Conservation (phyloP, 2,113 vertebrate genomes). For the Athene cunicularia region DNA sequence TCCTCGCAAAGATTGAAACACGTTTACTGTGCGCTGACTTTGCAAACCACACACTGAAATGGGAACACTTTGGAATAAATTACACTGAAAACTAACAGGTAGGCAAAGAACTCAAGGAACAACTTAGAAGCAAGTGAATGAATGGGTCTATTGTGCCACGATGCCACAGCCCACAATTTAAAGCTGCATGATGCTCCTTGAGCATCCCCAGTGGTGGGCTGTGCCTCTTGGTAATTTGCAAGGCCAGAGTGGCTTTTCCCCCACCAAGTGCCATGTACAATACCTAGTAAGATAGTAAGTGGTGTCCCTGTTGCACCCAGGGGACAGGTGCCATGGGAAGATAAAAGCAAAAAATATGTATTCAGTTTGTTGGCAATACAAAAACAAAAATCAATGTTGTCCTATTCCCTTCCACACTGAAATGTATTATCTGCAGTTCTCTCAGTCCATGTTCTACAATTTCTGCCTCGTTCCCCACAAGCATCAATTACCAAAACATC, state of each 20-base stretch:
- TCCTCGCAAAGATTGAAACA: constrained; percentile 4
- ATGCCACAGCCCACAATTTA: background rate
- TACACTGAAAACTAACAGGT: background rate
- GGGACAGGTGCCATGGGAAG: background rate
- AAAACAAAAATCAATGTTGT: background rate
- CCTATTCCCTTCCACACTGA: background rate
- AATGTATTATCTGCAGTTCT: background rate
- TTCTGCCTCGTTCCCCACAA: background rate
- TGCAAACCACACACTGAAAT: background rate
- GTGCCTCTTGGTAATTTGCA: background rate
- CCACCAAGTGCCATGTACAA: accelerated
- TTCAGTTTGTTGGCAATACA: background rate
- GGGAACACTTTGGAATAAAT: constrained; percentile 17
- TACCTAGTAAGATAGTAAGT: background rate
- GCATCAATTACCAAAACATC: background rate
- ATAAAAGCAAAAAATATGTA: background rate
- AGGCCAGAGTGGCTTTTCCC: background rate
- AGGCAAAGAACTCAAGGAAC: background rate
- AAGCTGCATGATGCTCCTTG: background rate
- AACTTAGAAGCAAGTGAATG: background rate
- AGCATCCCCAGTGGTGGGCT: background rate
- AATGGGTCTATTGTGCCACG: background rate
- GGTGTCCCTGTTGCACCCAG: background rate
- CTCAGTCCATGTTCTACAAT: background rate
- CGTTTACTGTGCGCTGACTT: background rate